A percentile compares a stretch with the other conserved stretches of the same genome.
phyloP scores from a whole-genome alignment of 2,113 vertebrate species.

The Lichenostomus cassidix region DNA sequence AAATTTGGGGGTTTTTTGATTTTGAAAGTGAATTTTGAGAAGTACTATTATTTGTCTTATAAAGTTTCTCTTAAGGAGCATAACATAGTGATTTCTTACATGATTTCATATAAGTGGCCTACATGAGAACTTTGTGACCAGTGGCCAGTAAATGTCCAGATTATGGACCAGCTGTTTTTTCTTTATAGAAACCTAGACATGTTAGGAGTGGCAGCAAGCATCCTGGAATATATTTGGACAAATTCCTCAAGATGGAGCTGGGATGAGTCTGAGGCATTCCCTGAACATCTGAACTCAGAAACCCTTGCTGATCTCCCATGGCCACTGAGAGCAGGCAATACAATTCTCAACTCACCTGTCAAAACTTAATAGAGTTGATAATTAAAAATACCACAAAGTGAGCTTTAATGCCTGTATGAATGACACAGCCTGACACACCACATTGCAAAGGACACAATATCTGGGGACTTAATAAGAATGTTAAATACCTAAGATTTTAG shows the following conservation, averaged over 20 bases:
- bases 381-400: background rate
- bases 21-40: background rate
- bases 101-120: accelerated
- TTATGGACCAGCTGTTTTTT: background rate
- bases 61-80: background rate
- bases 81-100: background rate
- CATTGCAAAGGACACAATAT: background rate
- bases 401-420: background rate
- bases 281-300: background rate
- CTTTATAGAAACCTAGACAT: background rate
- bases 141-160: background rate
- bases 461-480: background rate
- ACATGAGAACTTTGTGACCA: background rate
- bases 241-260: background rate
- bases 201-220: background rate
- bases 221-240: background rate
- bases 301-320: accelerated
- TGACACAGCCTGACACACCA: background rate
- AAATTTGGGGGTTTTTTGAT: background rate
- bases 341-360: background rate
- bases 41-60: background rate
- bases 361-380: background rate
- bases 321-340: too few species aligned
- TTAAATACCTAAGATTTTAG: background rate
- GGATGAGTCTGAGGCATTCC: background rate